Evolutionary conservation across 2,113 vertebrate genomes (phyloP).

Genomic region (Oenanthe oenanthe): DNA sequence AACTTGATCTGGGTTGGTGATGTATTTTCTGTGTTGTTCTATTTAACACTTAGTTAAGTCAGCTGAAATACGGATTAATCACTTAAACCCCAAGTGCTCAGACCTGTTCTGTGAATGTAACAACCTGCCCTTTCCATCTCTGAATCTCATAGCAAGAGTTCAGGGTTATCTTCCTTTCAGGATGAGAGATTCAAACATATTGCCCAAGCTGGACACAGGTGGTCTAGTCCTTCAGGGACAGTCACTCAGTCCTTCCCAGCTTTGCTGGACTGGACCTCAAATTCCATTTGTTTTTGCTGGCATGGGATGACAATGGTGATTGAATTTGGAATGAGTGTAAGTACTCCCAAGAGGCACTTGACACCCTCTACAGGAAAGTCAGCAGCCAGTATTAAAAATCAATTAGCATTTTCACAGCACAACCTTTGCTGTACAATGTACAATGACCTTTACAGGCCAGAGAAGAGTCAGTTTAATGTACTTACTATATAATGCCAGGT

Average conservation of each 20-base stretch:
- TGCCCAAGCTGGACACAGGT: not conserved
- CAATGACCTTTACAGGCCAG: slow-evolving; percentile 42
- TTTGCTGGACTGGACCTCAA: not conserved
- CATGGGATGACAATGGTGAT: not conserved
- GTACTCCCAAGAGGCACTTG: not conserved
- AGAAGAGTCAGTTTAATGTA: slow-evolving; percentile 44
- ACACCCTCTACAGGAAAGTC: not conserved
- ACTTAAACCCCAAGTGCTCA: not conserved
- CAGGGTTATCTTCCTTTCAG: not conserved
- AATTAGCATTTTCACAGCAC: slow-evolving; percentile 18
- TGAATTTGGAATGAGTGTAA: not conserved
- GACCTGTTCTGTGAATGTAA: not conserved
- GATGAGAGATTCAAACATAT: not conserved
- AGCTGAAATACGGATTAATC: not conserved
- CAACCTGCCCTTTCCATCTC: not conserved
- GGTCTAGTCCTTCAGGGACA: not conserved
- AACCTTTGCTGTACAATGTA: slow-evolving; percentile 12
- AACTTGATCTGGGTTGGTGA: not conserved
- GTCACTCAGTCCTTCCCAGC: not conserved
- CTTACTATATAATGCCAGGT: slow-evolving; percentile 50
- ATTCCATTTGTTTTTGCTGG: not conserved
- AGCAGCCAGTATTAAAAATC: slow-evolving; percentile 27
- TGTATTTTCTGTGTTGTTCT: not conserved
- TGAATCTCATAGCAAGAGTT: not conserved
- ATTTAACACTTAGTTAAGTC: not conserved